phyloP scores from a whole-genome alignment of 2,888 invertebrate species.

The Blastobasis lacticolella region DNA sequence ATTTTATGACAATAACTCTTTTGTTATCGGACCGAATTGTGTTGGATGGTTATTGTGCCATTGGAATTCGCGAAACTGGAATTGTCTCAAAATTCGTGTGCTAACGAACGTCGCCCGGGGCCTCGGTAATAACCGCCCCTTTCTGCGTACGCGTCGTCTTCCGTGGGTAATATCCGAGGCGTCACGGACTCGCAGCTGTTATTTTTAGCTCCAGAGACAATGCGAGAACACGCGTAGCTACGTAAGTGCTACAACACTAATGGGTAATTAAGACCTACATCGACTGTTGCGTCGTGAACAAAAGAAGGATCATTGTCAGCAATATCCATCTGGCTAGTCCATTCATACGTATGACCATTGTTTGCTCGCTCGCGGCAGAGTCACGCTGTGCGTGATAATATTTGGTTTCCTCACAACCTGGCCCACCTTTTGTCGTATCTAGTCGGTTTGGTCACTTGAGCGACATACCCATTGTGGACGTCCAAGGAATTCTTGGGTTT shows the following conservation, averaged over 20 bases:
- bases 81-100: constrained; percentile 56
- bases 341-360: constrained; percentile 25
- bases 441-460: constrained; percentile 56
- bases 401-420: constrained; percentile 56
- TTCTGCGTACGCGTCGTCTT: constrained; percentile 4
- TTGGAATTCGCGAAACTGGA: constrained; percentile 66
- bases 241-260: background rate
- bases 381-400: constrained; percentile 67
- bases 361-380: constrained; percentile 33
- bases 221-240: background rate
- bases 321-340: constrained; percentile 1
- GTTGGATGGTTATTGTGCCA: constrained; percentile 48
- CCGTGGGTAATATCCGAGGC: background rate
- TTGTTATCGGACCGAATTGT: constrained; percentile 54
- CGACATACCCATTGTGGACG: constrained; percentile 37
- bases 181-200: constrained; percentile 1
- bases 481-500: constrained; percentile 55
- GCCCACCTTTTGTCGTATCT: constrained; percentile 38
- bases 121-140: constrained; percentile 17
- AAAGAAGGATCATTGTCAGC: constrained; percentile 12
- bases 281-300: constrained; percentile 22
- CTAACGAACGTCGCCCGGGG: constrained; percentile 53
- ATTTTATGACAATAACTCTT: constrained; percentile 68
- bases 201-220: background rate
- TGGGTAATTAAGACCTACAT: constrained; percentile 4